Conservation (phyloP, 2,888 invertebrate species). For the Dexiosoma caninum region DNA sequence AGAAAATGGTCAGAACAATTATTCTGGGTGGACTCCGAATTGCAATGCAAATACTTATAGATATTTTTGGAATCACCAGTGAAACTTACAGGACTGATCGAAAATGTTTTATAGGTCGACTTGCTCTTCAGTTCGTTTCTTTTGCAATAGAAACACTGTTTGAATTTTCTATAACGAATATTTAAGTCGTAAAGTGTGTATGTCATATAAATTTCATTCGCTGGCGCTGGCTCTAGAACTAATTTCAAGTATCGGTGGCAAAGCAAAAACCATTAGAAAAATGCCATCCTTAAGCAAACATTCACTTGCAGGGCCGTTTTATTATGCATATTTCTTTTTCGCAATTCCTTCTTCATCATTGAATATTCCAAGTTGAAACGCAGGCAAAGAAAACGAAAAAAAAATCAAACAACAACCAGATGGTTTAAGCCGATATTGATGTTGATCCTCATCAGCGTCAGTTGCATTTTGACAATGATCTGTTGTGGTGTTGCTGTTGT, state of each 20-base stretch:
- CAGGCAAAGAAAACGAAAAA: conserved; percentile 12
- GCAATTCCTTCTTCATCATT: neutral
- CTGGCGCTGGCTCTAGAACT: conserved; percentile 14
- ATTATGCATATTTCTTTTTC: neutral
- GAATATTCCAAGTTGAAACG: conserved; percentile 35
- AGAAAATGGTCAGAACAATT: too few relatives aligned
- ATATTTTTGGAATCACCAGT: too few relatives aligned
- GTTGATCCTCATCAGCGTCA: conserved; percentile 63
- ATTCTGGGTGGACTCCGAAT: too few relatives aligned
- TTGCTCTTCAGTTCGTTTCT: too few relatives aligned
- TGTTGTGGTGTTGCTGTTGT: conserved; percentile 65
- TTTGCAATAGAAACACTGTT: too few relatives aligned
- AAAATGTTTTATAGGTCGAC: too few relatives aligned
- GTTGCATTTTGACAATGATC: conserved; percentile 67
- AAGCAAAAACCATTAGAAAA: neutral
- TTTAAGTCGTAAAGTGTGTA: too few relatives aligned
- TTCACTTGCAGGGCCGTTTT: conserved; percentile 13
- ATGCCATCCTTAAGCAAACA: conserved; percentile 1
- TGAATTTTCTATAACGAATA: too few relatives aligned
- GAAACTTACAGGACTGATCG: too few relatives aligned
- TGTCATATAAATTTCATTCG: neutral
- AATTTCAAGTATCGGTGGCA: conserved; percentile 22
- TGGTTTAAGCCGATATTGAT: conserved; percentile 61
- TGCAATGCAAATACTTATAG: too few relatives aligned
- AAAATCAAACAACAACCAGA: conserved; percentile 46